Base-by-base conservation (phyloP, 2,888 invertebrate genomes). In the Monochamus alternatus region DNA sequence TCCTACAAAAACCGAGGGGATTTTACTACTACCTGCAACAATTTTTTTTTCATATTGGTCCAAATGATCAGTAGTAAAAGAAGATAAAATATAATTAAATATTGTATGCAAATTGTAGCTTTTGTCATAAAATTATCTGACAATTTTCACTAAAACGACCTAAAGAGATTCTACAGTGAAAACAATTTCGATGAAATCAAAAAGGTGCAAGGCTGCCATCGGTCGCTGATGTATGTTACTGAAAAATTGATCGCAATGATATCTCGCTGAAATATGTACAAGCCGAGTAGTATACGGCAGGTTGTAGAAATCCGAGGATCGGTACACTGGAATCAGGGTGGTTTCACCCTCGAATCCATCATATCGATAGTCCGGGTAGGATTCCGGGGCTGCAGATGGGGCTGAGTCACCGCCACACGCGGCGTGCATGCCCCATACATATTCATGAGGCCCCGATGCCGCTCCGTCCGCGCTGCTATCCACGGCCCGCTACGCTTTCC, bases 371-470 rank as follows among this genome's bases (percentile, higher is more conserved):
- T 86, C 84, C 85, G 84, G 83, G 84, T 82, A 85, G 85, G 83
- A 85, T 85, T 85, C 84, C 83, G 82, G 84, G 84, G 84, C 80
- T 86, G 84, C 86, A 87, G 87, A 87, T 87, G 87, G 86, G 86
- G 86, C 87, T 88, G 88, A 88, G 85, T 88, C 88, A 88, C 86
- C 85, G 75, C 78, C 83, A 81, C 82, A 80, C 81, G 81, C 81
- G 44, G 60, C 86, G 85, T 87, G 86, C 87, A 86, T 86, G 87
- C 86, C 52, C 87, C 84, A 89, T 89, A 89, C 89, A 89, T 89
- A 89, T 89, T 89, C 88, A 88, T 88, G 88, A 88, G 87, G 80
- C 84, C 85, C 80, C 74, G 63, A 74, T 78, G 77, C 74, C 78
- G 78, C 73, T 73, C 78, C 76, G 75, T 77, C 78, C 78, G 78